A percentile compares a stretch with the other conserved stretches of the same genome.
Conservation (phyloP, 2,888 invertebrate genomes). For the Platycnemis pennipes region DNA sequence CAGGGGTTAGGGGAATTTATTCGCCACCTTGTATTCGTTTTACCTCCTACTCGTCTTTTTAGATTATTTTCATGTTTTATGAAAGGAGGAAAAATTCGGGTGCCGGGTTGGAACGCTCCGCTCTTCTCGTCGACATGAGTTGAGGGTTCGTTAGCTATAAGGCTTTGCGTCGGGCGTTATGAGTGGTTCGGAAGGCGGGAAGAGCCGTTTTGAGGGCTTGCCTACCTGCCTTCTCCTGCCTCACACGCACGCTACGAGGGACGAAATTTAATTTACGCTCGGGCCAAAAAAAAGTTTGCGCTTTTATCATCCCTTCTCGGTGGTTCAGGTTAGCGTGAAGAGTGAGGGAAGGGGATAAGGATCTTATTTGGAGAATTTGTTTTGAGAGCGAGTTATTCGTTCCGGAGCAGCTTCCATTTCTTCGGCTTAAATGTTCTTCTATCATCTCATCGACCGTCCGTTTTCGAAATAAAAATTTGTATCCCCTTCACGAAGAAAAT, state of each 20-base stretch:
- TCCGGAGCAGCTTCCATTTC: background rate
- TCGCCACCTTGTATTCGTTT: background rate
- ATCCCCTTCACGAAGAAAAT: too few relatives aligned
- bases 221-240: background rate
- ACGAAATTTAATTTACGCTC: background rate
- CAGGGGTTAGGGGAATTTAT: background rate
- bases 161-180: background rate
- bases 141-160: constrained; percentile 2
- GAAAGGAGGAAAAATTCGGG: background rate
- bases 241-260: background rate
- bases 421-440: background rate
- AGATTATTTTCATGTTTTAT: background rate
- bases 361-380: background rate
- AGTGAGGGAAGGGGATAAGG: background rate
- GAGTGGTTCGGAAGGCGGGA: background rate
- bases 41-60: background rate
- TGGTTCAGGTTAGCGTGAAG: background rate
- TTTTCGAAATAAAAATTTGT: too few relatives aligned
- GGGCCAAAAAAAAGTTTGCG: background rate
- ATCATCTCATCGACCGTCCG: background rate
- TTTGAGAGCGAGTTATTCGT: background rate
- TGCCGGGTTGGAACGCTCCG: too few relatives aligned
- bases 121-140: background rate
- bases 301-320: background rate
- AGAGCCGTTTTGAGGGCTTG: background rate